Evolutionary conservation across 2,888 invertebrate genomes (phyloP).

Genomic region (Troides oblongomaculatus): DNA sequence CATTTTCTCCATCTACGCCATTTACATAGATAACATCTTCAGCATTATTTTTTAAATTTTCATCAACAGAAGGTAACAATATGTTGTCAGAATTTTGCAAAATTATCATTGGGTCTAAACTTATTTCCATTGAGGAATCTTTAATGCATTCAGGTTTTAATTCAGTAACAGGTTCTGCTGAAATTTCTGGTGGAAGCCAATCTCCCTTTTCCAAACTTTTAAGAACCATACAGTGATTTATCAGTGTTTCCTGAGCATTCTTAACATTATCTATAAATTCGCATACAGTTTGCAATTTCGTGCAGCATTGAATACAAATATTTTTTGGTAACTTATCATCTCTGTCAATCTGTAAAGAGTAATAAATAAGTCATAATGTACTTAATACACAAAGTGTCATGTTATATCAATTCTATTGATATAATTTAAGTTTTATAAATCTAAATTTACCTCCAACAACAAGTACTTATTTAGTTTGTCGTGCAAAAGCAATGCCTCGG

Average conservation of each 20-base stretch:
- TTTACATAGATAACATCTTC: slow-evolving; percentile 51
- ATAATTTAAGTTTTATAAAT: not conserved
- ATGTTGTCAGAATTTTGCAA: slow-evolving; percentile 78
- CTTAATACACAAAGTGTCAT: not conserved
- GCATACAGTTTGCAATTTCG: slow-evolving; percentile 83
- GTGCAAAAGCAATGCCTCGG: slow-evolving; percentile 82
- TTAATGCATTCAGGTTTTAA: slow-evolving; percentile 42
- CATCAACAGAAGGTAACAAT: slow-evolving; percentile 40
- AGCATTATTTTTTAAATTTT: slow-evolving; percentile 34
- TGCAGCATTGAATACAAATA: slow-evolving; percentile 83
- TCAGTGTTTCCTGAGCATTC: slow-evolving; percentile 82
- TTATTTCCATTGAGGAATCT: slow-evolving; percentile 83
- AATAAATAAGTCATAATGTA: not conserved
- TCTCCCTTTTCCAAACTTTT: slow-evolving; percentile 31
- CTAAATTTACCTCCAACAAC: slow-evolving; percentile 79
- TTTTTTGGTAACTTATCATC: slow-evolving; percentile 85
- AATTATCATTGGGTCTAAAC: slow-evolving; percentile 85
- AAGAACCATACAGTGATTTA: slow-evolving; percentile 60
- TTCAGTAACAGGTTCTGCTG: slow-evolving; percentile 38
- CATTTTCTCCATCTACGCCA: slow-evolving; percentile 52
- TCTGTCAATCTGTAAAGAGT: slow-evolving; percentile 77
- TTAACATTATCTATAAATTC: slow-evolving; percentile 84
- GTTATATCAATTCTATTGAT: slow-evolving; percentile 3
- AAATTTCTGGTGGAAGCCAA: slow-evolving; percentile 34
- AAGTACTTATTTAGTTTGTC: slow-evolving; percentile 85